Base-by-base conservation (phyloP, 2,797 vertebrate genomes). In the Harpagifer antarcticus region DNA sequence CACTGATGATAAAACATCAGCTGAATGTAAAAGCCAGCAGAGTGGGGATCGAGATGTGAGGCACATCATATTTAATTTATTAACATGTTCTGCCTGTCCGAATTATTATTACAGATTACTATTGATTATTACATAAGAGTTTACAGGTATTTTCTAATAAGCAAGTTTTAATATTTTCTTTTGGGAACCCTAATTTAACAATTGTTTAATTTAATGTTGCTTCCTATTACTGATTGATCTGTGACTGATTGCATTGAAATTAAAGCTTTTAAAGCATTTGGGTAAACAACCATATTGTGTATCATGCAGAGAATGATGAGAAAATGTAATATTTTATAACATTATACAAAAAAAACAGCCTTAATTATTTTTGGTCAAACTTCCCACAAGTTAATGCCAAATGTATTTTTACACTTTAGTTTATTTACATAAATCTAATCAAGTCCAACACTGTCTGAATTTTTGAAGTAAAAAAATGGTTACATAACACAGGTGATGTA, bases 1-100 rank as follows among this genome's bases (percentile, higher is more conserved):
- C 78, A 76, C 62, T 58, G 72, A 86, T 79, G 85, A 89, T 92
- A 86, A 91, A 84, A 86, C 74, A 87, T 59, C n/a, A 57, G 54
- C 68, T 73, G 62, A 78, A 81, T 63, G 50, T 67, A 56, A 84
- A 76, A 76, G 49, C 72, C 5, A 68, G 56, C 54, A 65, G 47
- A 72, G 69, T 58, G 45, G 27, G 12, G 40, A 37, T 61, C 2
- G 16, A 45, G 5, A 53, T 27, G 19, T 60, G 42, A 77, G 54
- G 27, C 16, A n/a, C n/a, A 55, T 19, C 27, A 42, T 0, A 14
- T 80, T 73, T 4, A 50, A 37, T 74, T 58, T 74, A 72, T 84
- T 78, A n/a, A 72, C 56, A 45, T 71, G 44, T 33, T 81, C 54
- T 69, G 23, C 16, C 67, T 69, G 64, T 72, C 42, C 68, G 43